Evolutionary conservation across 2,888 invertebrate species (phyloP).

Genomic region (Poecilobothrus nobilitatus): DNA sequence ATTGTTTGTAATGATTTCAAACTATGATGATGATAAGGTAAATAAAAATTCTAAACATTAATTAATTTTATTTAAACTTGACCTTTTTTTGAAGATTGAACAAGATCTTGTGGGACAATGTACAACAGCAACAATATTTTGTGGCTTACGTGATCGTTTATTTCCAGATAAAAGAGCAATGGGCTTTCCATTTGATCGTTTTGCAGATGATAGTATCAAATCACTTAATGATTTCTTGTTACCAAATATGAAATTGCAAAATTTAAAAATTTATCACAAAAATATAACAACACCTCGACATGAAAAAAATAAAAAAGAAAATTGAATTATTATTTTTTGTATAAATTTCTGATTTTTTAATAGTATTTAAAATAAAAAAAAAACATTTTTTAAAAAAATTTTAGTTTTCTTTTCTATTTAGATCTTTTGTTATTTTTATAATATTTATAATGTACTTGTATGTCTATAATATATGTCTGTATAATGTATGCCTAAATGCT

Average conservation of each 20-base stretch:
- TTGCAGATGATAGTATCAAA: slow-evolving; percentile 49
- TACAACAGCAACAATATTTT: slow-evolving; percentile 68
- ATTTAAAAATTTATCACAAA: slow-evolving; percentile 52
- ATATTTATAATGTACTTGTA: too few species aligned
- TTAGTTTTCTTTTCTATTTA: too few species aligned
- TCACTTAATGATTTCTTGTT: slow-evolving; percentile 60
- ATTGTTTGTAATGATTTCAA: slow-evolving; percentile 68
- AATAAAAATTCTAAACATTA: slow-evolving; percentile 10
- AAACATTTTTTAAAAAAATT: too few species aligned
- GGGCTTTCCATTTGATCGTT: slow-evolving; percentile 82
- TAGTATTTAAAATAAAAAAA: background rate
- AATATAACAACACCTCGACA: slow-evolving; percentile 45
- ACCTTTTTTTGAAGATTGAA: slow-evolving; percentile 30
- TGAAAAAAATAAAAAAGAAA: background rate
- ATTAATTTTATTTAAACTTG: background rate
- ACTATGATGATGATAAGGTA: slow-evolving; percentile 56
- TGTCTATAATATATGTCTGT: too few species aligned
- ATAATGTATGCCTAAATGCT: too few species aligned
- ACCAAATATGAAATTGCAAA: slow-evolving; percentile 61
- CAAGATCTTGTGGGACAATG: slow-evolving; percentile 48
- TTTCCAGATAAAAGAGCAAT: slow-evolving; percentile 75
- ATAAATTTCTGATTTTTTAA: too few species aligned
- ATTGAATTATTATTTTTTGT: background rate
- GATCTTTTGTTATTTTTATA: too few species aligned
- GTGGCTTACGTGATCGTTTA: slow-evolving; percentile 64